These are phyloP conservation scores for Argyrosomus japonicus DNA, from an alignment of 2,113 vertebrate genomes.

Conservation along the genomic window DNA sequence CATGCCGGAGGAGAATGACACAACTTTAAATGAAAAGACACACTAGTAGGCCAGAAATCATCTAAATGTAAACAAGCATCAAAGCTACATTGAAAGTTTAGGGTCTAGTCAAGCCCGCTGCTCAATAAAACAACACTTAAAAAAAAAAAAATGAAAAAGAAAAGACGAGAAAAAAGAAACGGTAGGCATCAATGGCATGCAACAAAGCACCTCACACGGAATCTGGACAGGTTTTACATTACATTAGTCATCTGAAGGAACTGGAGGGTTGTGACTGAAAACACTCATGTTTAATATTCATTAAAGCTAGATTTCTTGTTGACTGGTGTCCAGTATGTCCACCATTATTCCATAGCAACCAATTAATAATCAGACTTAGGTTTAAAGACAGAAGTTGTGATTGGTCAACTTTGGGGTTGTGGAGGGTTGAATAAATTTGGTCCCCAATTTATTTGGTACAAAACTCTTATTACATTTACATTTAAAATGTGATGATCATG, in stretches of 20 bases:
- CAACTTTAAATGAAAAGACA: conserved; percentile 39
- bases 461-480: neutral
- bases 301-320: neutral
- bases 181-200: conserved; percentile 89
- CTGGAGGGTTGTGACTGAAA: neutral
- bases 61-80: conserved; percentile 70
- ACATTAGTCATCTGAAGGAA: conserved; percentile 12
- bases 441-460: neutral
- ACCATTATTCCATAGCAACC: neutral
- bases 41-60: conserved; percentile 36
- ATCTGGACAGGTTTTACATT: conserved; percentile 39
- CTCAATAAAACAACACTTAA: conserved; percentile 65
- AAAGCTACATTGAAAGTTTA: conserved; percentile 33
- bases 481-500: neutral
- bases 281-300: neutral
- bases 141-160: conserved; percentile 31
- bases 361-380: neutral
- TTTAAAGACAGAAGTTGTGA: conserved; percentile 2
- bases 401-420: neutral
- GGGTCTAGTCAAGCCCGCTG: conserved; percentile 71
- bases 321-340: neutral
- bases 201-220: conserved; percentile 63
- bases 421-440: neutral
- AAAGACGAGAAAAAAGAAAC: conserved; percentile 24
- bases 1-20: conserved; percentile 49